Conservation (phyloP, 2,113 vertebrate genomes). For the Grus americana region DNA sequence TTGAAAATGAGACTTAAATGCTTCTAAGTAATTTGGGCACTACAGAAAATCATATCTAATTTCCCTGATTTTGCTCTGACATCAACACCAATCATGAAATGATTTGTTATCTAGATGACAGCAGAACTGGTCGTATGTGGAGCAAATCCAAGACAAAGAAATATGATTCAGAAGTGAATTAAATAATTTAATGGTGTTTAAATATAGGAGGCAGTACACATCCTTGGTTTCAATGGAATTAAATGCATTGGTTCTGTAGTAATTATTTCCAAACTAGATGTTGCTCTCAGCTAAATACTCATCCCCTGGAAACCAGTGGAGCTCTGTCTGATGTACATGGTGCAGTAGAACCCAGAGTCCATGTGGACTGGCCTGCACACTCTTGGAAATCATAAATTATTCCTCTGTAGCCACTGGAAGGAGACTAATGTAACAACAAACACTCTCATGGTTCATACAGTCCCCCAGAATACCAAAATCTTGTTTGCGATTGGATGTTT, state of each 20-base stretch:
- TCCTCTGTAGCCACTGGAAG: neutral
- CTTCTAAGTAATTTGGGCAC: neutral
- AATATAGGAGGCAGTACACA: neutral
- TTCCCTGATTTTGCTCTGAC: conserved; percentile 3
- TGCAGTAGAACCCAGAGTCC: neutral
- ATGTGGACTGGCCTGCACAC: neutral
- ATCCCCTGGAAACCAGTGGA: neutral
- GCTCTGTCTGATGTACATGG: neutral
- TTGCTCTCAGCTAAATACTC: neutral
- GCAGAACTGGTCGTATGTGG: neutral
- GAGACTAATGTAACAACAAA: neutral
- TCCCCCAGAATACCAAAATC: neutral
- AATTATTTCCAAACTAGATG: neutral
- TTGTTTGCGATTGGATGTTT: neutral
- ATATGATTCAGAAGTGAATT: conserved; percentile 16
- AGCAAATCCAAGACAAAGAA: conserved; percentile 28
- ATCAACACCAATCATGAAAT: conserved; percentile 26
- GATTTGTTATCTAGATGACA: conserved; percentile 2
- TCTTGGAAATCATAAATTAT: neutral
- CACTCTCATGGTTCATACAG: neutral
- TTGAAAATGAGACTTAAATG: conserved; percentile 36
- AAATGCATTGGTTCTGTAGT: neutral
- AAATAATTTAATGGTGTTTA: conserved; percentile 5
- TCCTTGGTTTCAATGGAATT: neutral
- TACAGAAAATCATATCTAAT: conserved; percentile 22